A percentile compares a stretch with the other conserved stretches of the same genome.
phyloP scores from a whole-genome alignment of 2,888 invertebrate genomes.

The Hesperia comma region DNA sequence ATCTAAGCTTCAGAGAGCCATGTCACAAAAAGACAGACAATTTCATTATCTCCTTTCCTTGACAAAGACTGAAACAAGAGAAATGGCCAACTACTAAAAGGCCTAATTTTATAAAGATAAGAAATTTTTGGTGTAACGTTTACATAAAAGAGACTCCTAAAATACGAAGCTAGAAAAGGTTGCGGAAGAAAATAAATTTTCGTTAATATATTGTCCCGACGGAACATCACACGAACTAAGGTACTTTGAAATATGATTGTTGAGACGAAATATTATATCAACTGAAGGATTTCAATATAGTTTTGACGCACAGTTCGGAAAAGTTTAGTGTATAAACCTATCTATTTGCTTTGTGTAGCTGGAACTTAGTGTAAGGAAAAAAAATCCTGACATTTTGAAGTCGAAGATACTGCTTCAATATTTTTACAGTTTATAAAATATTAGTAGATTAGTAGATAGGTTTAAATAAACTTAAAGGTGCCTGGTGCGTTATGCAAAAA shows the following conservation, averaged over 20 bases:
- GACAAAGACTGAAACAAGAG: conserved; percentile 33
- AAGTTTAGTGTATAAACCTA: background rate
- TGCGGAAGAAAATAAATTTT: conserved; percentile 69
- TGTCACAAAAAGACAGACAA: conserved; percentile 25
- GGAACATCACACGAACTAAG: conserved; percentile 63
- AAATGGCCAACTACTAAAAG: conserved; percentile 28
- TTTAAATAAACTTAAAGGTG: no score
- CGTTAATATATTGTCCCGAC: conserved; percentile 69
- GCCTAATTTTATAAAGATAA: conserved; percentile 36
- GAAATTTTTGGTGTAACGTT: conserved; percentile 33
- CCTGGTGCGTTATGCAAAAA: no score
- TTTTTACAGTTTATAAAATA: no score
- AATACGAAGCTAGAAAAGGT: conserved; percentile 61
- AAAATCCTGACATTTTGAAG: no score
- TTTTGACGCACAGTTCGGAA: background rate
- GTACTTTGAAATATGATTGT: conserved; percentile 61
- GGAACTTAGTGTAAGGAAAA: background rate
- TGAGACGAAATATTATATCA: conserved; percentile 46
- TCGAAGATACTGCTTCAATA: no score
- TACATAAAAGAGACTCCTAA: conserved; percentile 44
- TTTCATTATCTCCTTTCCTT: conserved; percentile 26
- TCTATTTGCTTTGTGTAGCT: background rate
- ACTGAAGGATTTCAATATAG: conserved; percentile 25
- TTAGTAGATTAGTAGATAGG: no score
- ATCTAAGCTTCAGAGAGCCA: conserved; percentile 13